Evolutionary conservation across 2,888 invertebrate genomes (phyloP).

Genomic region (Amorpha juglandis): DNA sequence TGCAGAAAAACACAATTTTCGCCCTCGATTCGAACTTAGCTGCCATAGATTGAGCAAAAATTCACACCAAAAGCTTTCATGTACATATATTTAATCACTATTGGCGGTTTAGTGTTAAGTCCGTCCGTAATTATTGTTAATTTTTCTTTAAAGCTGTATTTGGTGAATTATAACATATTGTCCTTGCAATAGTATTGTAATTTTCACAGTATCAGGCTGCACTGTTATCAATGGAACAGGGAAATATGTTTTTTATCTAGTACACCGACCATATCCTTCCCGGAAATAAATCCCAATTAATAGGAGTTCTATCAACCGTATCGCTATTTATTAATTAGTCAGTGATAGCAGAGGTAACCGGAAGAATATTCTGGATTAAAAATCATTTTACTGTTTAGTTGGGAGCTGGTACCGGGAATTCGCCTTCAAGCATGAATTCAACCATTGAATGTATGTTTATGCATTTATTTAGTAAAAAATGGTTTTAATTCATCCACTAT

Average conservation of each 20-base stretch:
- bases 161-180: too few species aligned
- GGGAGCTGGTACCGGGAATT: not conserved
- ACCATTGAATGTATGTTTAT: not conserved
- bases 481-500: too few species aligned
- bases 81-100: too few species aligned
- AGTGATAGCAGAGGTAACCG: not conserved
- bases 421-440: not conserved
- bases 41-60: too few species aligned
- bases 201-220: not conserved
- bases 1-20: too few species aligned
- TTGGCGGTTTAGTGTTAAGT: too few species aligned
- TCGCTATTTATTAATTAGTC: conserved; percentile 14
- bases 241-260: conserved; percentile 16
- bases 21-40: too few species aligned
- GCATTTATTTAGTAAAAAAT: not conserved
- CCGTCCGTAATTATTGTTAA: too few species aligned
- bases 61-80: too few species aligned
- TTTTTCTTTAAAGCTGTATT: too few species aligned
- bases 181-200: not conserved
- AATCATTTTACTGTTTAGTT: not conserved
- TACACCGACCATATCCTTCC: conserved; percentile 43
- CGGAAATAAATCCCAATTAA: conserved; percentile 30
- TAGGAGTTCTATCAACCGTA: conserved; percentile 12
- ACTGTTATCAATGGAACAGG: conserved; percentile 7
- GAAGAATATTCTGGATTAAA: not conserved